Evolutionary conservation across 1,140 invertebrate species (phyloP), one percentile per base, ranked within the genome.

Genomic region (Cyclina sinensis): DNA sequence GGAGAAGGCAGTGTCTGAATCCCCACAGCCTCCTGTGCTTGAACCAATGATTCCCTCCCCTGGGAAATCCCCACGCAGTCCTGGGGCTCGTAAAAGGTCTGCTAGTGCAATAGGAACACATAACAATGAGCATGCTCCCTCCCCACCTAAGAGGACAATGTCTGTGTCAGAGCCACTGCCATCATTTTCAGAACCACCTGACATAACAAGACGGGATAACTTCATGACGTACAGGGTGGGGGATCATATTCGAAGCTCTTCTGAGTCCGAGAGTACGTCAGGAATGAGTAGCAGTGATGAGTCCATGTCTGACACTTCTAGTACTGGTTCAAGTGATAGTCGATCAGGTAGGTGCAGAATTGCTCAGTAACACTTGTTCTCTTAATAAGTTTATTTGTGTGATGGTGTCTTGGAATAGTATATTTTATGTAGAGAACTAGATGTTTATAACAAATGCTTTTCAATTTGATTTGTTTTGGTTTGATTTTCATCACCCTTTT

Each of bases 231-330:
- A 95, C 65, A 80, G 94, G 68, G 89, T 90, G 18, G 82, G 90
- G 27, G 91, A 91, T 43, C 91, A 92, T 83, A 91, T 94, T 18
- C 87, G 91, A 35, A 94, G 93, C 79, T 94, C 93, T 0, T 94
- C 93, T 0, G 94, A 94, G 48, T 94, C 94, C 0, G 94, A 94
- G 43, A 93, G 92, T 70, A 92, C 93, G 18, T 93, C 93, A 59
- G 93, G 93, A 39, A 88, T 94, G 35, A 94, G 94, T 89, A 93
- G 92, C 43, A 92, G 94, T 76, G 93, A 94, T 83, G 92, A 93
- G 76, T 92, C 92, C 14, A 68, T 94, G 24, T 94, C 93, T 9
- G 93, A 94, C 27, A 92, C 89, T n/a, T 94, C 91, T 1, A 92
- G 89, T 18, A 91, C 92, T 27, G 91, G 89, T 21, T 94, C 94